phyloP scores from a whole-genome alignment of 2,113 vertebrate species.

The Danionella cerebrum region DNA sequence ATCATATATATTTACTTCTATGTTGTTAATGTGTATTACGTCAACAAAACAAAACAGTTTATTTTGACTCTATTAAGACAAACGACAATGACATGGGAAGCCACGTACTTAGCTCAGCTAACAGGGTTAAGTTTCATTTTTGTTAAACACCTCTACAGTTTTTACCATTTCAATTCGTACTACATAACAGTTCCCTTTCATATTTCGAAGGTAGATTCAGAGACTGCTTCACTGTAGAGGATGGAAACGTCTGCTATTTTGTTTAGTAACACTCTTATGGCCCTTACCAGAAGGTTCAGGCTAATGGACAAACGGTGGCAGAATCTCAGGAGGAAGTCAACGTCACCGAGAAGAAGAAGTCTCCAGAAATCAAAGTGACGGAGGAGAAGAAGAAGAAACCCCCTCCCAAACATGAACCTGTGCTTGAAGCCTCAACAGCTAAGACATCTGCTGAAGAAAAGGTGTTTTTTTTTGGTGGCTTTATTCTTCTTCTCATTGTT shows the following conservation, averaged over 20 bases:
- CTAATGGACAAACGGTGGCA: slow-evolving; percentile 76
- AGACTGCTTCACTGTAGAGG: too few relatives aligned
- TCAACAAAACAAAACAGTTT: too few relatives aligned
- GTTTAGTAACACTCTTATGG: neutral
- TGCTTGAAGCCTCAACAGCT: too few relatives aligned
- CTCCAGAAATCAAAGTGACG: too few relatives aligned
- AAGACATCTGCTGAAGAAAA: slow-evolving; percentile 58
- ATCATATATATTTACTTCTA: neutral
- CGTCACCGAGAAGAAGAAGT: slow-evolving; percentile 45
- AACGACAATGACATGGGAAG: too few relatives aligned
- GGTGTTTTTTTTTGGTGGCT: too few relatives aligned
- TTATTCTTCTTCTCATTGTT: too few relatives aligned
- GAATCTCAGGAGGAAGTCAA: slow-evolving; percentile 66
- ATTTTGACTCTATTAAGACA: too few relatives aligned
- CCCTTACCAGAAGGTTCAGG: slow-evolving; percentile 58
- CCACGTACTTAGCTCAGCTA: neutral
- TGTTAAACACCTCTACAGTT: neutral
- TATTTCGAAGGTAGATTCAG: too few relatives aligned
- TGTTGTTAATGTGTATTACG: neutral
- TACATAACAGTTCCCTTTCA: too few relatives aligned
- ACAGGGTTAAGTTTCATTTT: slow-evolving; percentile 4
- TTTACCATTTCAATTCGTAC: neutral
- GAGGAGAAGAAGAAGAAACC: slow-evolving; percentile 61
- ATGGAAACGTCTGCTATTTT: neutral
- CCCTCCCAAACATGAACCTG: neutral